phyloP scores from a whole-genome alignment of 53 echinoderm and acorn worm species.

The Mesocentrotus franciscanus region DNA sequence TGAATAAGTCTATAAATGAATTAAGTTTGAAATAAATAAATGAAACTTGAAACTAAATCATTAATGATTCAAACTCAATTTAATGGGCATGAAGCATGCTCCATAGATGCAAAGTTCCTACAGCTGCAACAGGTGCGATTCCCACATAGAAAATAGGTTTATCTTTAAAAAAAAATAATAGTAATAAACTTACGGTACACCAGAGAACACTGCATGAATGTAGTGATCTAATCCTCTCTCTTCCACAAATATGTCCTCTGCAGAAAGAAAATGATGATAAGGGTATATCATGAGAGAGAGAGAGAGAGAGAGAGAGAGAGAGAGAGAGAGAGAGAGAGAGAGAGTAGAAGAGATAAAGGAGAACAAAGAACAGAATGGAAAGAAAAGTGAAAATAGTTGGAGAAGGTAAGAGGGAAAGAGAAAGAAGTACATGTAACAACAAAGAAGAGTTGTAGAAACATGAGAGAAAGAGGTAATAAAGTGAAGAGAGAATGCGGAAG shows the following conservation, averaged over 20 bases:
- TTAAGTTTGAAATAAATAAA: too few species aligned
- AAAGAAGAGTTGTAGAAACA: too few species aligned
- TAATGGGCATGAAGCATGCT: too few species aligned
- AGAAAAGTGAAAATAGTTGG: not conserved
- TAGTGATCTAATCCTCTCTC: conserved; percentile 45
- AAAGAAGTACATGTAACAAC: too few species aligned
- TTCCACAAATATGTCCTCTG: conserved; percentile 66
- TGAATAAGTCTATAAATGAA: too few species aligned
- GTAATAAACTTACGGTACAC: conserved; percentile 28
- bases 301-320: not conserved
- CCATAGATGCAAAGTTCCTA: too few species aligned
- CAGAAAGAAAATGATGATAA: not conserved
- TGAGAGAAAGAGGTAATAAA: too few species aligned
- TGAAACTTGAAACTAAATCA: too few species aligned
- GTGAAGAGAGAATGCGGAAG: too few species aligned
- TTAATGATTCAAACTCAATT: too few species aligned
- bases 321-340: not conserved
- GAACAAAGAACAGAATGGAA: not conserved
- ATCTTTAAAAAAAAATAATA: not conserved
- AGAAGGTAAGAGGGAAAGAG: not conserved
- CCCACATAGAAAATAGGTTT: too few species aligned
- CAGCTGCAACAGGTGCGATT: too few species aligned
- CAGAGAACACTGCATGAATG: conserved; percentile 59
- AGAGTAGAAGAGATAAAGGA: not conserved
- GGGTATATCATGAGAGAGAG: not conserved